phyloP scores from a whole-genome alignment of 2,113 vertebrate genomes.

The Paracyprichromis sp. region DNA sequence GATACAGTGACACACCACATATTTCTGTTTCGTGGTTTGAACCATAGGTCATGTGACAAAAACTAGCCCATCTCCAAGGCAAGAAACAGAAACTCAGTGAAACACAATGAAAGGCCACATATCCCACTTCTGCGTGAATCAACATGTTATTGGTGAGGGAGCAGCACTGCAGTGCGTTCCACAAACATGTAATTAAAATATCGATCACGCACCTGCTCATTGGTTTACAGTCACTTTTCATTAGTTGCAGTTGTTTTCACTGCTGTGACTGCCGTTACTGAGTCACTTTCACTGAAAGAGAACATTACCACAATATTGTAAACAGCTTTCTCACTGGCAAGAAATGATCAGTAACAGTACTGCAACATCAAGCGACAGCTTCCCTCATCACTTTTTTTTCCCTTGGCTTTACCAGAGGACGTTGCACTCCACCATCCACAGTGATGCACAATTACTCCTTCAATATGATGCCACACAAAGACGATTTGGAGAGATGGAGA shows the following conservation, averaged over 20 bases:
- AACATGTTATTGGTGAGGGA: not conserved
- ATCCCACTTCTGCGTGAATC: not conserved
- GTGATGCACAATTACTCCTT: slow-evolving; percentile 59
- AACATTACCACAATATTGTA: slow-evolving; percentile 34
- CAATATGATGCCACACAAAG: slow-evolving; percentile 55
- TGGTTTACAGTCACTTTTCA: slow-evolving; percentile 85
- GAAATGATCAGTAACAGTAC: not conserved
- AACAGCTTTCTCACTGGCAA: not conserved
- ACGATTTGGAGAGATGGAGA: slow-evolving; percentile 58
- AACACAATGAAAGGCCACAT: not conserved
- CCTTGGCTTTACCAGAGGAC: slow-evolving; percentile 36
- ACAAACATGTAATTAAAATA: slow-evolving; percentile 88
- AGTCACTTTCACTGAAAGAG: slow-evolving; percentile 81
- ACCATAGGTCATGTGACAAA: not conserved
- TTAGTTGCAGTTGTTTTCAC: slow-evolving; percentile 71
- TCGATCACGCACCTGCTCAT: slow-evolving; percentile 85
- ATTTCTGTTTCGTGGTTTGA: not conserved
- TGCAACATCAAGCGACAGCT: slow-evolving; percentile 8
- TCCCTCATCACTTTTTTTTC: not conserved
- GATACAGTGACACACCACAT: not conserved
- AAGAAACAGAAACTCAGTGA: not conserved
- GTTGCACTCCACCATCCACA: slow-evolving; percentile 43
- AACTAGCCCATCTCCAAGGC: not conserved
- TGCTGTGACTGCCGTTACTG: slow-evolving; percentile 27
- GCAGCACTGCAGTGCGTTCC: slow-evolving; percentile 49